These are phyloP conservation scores for Neoaliturus tenellus DNA, from an alignment of 2,888 invertebrate genomes.

Conservation along the genomic window DNA sequence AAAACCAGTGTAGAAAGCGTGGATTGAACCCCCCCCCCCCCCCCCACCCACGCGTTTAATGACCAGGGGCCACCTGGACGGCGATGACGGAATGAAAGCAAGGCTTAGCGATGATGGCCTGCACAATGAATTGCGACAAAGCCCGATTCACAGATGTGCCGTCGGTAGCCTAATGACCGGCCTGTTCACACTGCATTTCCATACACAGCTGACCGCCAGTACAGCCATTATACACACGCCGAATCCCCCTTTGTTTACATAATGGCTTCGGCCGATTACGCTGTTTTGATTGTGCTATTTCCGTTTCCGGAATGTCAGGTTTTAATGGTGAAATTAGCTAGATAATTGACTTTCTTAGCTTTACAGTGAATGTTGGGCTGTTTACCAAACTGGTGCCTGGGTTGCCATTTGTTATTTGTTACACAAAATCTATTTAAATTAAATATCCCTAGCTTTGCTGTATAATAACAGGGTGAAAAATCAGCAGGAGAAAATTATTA, in stretches of 20 bases:
- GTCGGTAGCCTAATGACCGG: constrained; percentile 27
- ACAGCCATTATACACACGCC: constrained; percentile 19
- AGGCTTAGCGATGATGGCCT: constrained; percentile 14
- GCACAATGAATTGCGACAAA: not conserved
- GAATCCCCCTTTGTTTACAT: constrained; percentile 30
- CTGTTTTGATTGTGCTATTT: constrained; percentile 3
- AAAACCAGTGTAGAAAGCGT: not conserved
- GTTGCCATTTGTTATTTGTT: too few relatives aligned
- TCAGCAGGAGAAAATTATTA: too few relatives aligned
- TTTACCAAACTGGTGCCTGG: too few relatives aligned
- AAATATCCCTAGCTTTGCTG: too few relatives aligned
- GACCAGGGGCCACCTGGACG: not conserved
- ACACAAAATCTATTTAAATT: too few relatives aligned
- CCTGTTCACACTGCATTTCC: constrained; percentile 35
- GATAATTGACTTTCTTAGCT: too few relatives aligned
- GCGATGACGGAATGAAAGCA: constrained; percentile 29
- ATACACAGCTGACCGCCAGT: constrained; percentile 2
- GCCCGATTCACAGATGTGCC: constrained; percentile 24
- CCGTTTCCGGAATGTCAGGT: not conserved
- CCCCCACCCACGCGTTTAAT: not conserved
- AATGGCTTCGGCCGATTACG: not conserved
- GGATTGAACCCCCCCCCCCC: not conserved
- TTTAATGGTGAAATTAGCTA: too few relatives aligned
- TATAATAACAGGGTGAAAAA: too few relatives aligned
- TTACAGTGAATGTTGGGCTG: too few relatives aligned